A percentile compares a stretch with the other conserved stretches of the same genome.
Evolutionary conservation across 2,797 vertebrate species (phyloP).

Genomic region (Halcyon leucocephala): DNA sequence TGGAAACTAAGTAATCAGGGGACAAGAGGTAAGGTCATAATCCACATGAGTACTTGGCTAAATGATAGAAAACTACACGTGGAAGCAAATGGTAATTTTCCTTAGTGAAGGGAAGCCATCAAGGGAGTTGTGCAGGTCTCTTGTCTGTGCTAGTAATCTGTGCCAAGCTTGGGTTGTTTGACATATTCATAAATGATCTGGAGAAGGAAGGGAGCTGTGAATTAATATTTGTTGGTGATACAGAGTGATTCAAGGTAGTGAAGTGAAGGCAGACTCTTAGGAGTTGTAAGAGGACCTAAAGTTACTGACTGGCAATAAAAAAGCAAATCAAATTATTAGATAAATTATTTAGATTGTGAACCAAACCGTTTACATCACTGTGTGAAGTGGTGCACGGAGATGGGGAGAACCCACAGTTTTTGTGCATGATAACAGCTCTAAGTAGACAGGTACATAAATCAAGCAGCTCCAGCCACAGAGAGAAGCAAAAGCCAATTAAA

Average conservation of each 20-base stretch:
- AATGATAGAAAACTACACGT: not conserved
- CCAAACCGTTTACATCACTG: not conserved
- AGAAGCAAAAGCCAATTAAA: not conserved
- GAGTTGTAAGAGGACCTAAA: not conserved
- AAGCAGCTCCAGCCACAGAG: not conserved
- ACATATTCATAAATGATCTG: not conserved
- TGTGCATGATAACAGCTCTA: not conserved
- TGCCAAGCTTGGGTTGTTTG: not conserved
- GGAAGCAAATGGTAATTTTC: not conserved
- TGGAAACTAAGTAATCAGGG: not conserved
- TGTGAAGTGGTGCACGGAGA: not conserved
- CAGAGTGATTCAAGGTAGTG: not conserved
- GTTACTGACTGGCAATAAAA: not conserved
- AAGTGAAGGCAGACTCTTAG: not conserved
- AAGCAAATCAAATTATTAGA: not conserved
- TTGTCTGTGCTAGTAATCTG: not conserved
- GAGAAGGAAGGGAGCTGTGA: not conserved
- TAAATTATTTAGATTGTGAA: not conserved
- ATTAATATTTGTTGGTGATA: not conserved
- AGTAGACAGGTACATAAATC: not conserved
- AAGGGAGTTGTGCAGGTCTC: not conserved
- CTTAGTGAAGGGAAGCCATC: not conserved
- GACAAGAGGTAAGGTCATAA: not conserved
- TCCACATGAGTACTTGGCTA: not conserved
- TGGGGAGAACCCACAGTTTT: rapidly evolving